phyloP scores from a whole-genome alignment of 2,888 invertebrate genomes.

The Chironomus tentans region DNA sequence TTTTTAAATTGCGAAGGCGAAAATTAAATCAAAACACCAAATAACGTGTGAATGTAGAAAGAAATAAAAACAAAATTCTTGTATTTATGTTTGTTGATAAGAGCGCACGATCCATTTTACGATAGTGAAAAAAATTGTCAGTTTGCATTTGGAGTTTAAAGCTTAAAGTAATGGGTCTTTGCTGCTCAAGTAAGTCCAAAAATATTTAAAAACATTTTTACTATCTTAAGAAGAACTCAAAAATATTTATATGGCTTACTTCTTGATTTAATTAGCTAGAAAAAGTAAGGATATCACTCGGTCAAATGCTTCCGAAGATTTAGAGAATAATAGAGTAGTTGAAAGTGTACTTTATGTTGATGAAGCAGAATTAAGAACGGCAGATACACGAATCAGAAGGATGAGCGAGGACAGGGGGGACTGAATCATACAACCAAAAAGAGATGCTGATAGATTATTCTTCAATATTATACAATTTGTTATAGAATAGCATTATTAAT shows the following conservation, averaged over 20 bases:
- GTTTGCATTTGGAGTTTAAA: not conserved
- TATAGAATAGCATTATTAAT: too few relatives aligned
- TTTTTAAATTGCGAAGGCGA: too few relatives aligned
- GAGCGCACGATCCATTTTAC: not conserved
- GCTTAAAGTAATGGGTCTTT: not conserved
- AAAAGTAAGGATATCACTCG: conserved; percentile 6
- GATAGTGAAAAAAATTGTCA: conserved; percentile 7
- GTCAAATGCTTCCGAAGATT: not conserved
- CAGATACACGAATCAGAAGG: not conserved
- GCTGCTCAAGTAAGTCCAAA: not conserved
- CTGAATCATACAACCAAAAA: not conserved
- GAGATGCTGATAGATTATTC: too few relatives aligned
- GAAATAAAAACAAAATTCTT: not conserved
- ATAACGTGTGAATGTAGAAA: not conserved
- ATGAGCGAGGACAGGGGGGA: not conserved
- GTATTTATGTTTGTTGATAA: not conserved
- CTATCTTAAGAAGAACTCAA: too few relatives aligned
- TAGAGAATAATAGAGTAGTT: not conserved
- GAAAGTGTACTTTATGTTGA: not conserved
- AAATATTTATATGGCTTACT: too few relatives aligned
- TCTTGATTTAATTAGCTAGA: not conserved
- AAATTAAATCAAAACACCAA: not conserved
- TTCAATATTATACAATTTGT: too few relatives aligned
- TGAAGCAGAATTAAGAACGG: not conserved
- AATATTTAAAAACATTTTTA: too few relatives aligned